A percentile compares a stretch with the other conserved stretches of the same genome.
Conservation (phyloP, 92 coral and sea anemone genomes). For the Epizoanthus stellaris region DNA sequence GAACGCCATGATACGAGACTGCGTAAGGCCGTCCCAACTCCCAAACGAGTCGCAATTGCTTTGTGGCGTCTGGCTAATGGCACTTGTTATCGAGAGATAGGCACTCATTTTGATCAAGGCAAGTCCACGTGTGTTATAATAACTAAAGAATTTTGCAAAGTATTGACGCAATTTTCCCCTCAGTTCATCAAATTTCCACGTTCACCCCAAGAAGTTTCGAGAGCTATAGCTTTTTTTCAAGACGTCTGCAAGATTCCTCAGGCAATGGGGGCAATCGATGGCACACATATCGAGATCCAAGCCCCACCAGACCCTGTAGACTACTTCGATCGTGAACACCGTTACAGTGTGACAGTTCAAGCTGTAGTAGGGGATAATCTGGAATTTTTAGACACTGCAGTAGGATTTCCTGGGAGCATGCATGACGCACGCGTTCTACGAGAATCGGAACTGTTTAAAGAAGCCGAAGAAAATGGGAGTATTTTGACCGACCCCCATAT, state of each 20-base stretch:
- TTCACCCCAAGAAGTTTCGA: conserved; percentile 35
- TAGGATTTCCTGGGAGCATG: conserved; percentile 69
- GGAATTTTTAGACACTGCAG: conserved; percentile 53
- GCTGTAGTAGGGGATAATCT: conserved; percentile 65
- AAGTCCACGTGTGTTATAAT: conserved; percentile 69
- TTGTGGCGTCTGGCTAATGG: too few species aligned
- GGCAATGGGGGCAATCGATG: conserved; percentile 58
- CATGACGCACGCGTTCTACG: conserved; percentile 61
- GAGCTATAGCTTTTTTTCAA: conserved; percentile 53
- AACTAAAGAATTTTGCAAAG: conserved; percentile 62
- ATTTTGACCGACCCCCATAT: conserved; percentile 45
- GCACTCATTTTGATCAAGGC: neutral
- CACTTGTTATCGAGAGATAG: too few species aligned
- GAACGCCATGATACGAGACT: too few species aligned
- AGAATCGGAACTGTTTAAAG: conserved; percentile 16
- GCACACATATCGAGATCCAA: conserved; percentile 49
- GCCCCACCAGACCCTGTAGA: conserved; percentile 56
- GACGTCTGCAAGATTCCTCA: conserved; percentile 58
- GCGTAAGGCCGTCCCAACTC: too few species aligned
- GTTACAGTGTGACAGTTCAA: conserved; percentile 56
- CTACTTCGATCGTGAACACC: conserved; percentile 48
- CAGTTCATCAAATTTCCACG: conserved; percentile 55
- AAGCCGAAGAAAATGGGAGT: conserved; percentile 37
- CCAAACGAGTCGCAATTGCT: too few species aligned
- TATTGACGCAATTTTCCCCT: conserved; percentile 45